phyloP scores from a whole-genome alignment of 2,797 vertebrate genomes.

The Acrossocheilus fasciatus region DNA sequence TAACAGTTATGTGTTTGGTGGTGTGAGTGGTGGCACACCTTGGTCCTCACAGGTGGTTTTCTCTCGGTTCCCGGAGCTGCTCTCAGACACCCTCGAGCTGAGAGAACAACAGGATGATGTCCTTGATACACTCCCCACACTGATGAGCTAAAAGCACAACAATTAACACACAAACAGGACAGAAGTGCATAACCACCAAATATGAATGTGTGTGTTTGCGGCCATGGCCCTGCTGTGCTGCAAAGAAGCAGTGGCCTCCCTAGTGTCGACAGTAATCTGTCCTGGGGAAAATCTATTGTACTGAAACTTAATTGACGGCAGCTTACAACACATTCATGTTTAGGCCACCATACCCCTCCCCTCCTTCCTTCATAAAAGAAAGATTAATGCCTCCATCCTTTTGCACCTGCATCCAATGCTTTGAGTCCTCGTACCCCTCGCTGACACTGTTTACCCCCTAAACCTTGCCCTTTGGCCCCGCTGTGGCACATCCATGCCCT shows the following conservation, averaged over 20 bases:
- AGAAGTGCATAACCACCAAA: neutral
- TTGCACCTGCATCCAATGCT: conserved; percentile 78
- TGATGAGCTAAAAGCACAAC: conserved; percentile 57
- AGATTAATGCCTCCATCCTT: conserved; percentile 74
- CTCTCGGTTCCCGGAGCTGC: conserved; percentile 40
- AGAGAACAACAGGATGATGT: conserved; percentile 72
- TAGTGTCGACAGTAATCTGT: conserved; percentile 28
- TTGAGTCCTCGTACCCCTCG: conserved; percentile 65
- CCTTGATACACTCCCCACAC: conserved; percentile 63
- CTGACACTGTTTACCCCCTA: conserved; percentile 65
- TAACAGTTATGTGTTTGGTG: neutral
- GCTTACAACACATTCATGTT: conserved; percentile 73
- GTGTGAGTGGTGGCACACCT: conserved; percentile 26
- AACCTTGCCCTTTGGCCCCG: conserved; percentile 62
- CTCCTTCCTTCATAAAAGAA: conserved; percentile 69
- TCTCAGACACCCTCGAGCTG: conserved; percentile 61
- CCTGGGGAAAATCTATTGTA: conserved; percentile 62
- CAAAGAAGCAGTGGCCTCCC: conserved; percentile 22
- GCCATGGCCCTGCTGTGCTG: conserved; percentile 13
- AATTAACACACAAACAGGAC: neutral
- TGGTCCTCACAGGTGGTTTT: neutral
- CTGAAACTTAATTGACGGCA: conserved; percentile 67
- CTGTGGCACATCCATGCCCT: conserved; percentile 67
- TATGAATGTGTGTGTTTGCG: neutral
- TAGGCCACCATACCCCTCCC: conserved; percentile 61